These are phyloP conservation scores for Datnioides undecimradiatus DNA, from an alignment of 2,113 vertebrate species.

Conservation along the genomic window DNA sequence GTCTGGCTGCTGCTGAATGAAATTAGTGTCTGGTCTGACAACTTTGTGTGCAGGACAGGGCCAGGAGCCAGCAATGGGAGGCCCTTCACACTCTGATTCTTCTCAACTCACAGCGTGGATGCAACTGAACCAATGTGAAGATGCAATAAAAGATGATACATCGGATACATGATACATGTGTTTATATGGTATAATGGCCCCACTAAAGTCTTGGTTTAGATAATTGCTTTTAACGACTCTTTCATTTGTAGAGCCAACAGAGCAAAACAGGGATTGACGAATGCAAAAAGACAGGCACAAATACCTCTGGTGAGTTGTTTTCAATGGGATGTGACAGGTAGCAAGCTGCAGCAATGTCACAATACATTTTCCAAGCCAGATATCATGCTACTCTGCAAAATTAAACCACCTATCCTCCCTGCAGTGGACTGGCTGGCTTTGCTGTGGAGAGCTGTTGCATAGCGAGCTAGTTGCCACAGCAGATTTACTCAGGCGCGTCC, in stretches of 20 bases:
- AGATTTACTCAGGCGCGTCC: constrained; percentile 74
- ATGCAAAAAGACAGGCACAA: neutral
- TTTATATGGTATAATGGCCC: neutral
- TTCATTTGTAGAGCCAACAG: neutral
- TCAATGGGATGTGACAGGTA: constrained; percentile 2
- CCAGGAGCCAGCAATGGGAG: constrained; percentile 34
- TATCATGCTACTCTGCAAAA: neutral
- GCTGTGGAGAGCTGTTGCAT: constrained; percentile 60
- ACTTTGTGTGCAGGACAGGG: constrained; percentile 6
- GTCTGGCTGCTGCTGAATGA: constrained; percentile 17
- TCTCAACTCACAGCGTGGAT: constrained; percentile 27
- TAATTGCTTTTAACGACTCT: neutral
- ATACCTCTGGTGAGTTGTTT: neutral
- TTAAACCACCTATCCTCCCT: neutral
- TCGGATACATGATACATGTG: neutral
- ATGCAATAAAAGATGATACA: neutral
- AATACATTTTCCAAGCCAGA: neutral
- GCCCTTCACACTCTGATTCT: constrained; percentile 11
- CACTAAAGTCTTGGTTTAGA: neutral
- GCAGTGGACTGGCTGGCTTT: constrained; percentile 36
- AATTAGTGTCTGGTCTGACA: constrained; percentile 12
- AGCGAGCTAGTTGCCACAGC: constrained; percentile 67
- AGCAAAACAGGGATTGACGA: neutral
- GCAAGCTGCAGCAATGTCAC: constrained; percentile 22
- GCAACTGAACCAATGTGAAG: neutral